phyloP scores from a whole-genome alignment of 2,797 vertebrate genomes.

The Mormyrus proboscirostris region DNA sequence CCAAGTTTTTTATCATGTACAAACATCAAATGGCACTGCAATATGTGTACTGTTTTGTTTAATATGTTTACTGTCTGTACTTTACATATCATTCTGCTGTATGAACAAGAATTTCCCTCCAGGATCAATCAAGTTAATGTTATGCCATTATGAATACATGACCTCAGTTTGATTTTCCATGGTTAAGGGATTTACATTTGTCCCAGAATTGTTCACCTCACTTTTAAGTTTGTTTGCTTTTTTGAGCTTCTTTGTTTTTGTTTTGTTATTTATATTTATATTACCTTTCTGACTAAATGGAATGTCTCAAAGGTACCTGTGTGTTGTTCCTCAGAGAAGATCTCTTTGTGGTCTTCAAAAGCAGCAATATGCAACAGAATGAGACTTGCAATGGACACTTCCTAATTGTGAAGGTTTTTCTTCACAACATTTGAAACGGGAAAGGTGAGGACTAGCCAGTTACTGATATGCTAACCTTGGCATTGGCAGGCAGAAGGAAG shows the following conservation, averaged over 20 bases:
- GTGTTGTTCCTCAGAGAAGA: background rate
- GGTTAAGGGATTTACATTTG: background rate
- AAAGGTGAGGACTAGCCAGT: background rate
- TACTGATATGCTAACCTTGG: background rate
- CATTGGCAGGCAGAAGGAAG: background rate
- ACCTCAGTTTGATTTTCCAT: background rate
- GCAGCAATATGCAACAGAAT: background rate
- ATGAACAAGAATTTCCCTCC: background rate
- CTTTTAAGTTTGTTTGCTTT: background rate
- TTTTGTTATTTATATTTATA: background rate
- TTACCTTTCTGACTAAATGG: background rate
- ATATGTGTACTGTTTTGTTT: background rate
- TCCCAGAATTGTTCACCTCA: background rate
- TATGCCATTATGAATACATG: background rate
- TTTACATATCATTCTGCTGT: background rate
- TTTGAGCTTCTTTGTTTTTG: background rate
- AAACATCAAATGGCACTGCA: background rate
- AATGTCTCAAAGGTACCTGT: background rate
- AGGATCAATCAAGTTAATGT: background rate
- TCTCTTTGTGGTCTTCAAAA: background rate
- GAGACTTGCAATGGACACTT: background rate
- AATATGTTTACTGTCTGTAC: background rate
- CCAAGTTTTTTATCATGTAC: background rate
- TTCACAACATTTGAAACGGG: background rate
- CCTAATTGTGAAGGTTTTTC: background rate